A percentile compares a stretch with the other conserved stretches of the same genome.
These are phyloP conservation scores for Steatornis caripensis DNA, from an alignment of 2,113 vertebrate species.

Conservation along the genomic window DNA sequence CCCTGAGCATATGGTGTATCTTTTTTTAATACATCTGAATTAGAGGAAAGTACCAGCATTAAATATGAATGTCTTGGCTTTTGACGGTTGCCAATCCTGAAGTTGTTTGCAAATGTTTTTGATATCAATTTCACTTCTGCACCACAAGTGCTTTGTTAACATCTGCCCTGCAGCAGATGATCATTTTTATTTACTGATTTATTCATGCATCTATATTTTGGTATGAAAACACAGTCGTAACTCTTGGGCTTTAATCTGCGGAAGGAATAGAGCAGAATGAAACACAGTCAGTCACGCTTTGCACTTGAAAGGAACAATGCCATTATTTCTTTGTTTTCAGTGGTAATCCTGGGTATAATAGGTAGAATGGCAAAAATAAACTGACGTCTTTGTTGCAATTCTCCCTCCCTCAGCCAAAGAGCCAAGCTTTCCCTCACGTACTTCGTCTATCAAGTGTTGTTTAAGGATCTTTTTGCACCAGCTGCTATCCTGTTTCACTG, in stretches of 20 bases:
- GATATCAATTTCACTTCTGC: constrained; percentile 24
- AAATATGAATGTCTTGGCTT: background rate
- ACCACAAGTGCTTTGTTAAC: constrained; percentile 36
- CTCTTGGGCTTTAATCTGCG: constrained; percentile 28
- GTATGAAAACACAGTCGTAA: constrained; percentile 1
- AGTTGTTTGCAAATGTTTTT: constrained; percentile 45
- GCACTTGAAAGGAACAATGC: constrained; percentile 26
- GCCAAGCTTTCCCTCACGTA: constrained; percentile 20
- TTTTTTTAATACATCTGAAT: constrained; percentile 40
- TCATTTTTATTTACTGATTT: constrained; percentile 1
- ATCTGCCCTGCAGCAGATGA: constrained; percentile 26
- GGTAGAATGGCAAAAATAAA: constrained; percentile 46
- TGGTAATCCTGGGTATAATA: constrained; percentile 15
- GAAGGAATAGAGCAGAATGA: constrained; percentile 38
- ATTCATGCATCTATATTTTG: constrained; percentile 1
- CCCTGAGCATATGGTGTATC: constrained; percentile 3
- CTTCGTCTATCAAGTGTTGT: background rate
- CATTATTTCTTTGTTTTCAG: constrained; percentile 55
- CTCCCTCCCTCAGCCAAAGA: background rate
- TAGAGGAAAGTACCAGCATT: constrained; percentile 4
- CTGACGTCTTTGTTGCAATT: constrained; percentile 1
- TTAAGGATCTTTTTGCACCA: constrained; percentile 26
- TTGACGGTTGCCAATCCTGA: background rate
- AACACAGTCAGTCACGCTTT: constrained; percentile 58
- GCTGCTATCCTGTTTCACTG: constrained; percentile 22